Evolutionary conservation across 1,140 invertebrate genomes (phyloP).

Genomic region (Rhizoglyphus robini): DNA sequence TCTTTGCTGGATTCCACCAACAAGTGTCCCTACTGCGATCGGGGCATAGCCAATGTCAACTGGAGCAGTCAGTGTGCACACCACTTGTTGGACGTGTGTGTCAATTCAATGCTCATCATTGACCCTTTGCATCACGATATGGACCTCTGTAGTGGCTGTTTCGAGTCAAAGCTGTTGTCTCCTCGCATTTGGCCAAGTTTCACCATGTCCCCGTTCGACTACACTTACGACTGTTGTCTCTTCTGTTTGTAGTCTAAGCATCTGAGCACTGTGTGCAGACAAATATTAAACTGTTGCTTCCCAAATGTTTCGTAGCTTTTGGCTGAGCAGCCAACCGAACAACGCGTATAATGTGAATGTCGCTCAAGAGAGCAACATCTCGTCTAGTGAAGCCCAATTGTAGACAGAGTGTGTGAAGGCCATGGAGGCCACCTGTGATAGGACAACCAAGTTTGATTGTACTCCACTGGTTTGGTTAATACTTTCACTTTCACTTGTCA

Average conservation of each 20-base stretch:
- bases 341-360: too few relatives aligned
- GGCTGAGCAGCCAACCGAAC: too few relatives aligned
- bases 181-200: neutral
- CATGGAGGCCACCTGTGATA: too few relatives aligned
- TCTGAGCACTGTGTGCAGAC: too few relatives aligned
- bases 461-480: too few relatives aligned
- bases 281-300: too few relatives aligned
- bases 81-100: neutral
- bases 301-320: too few relatives aligned
- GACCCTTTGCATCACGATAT: neutral
- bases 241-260: conserved; percentile 6
- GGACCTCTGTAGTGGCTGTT: neutral
- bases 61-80: neutral
- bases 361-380: too few relatives aligned
- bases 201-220: neutral
- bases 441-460: too few relatives aligned
- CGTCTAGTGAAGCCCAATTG: too few relatives aligned
- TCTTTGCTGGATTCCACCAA: neutral
- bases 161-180: neutral
- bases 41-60: neutral
- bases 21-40: neutral
- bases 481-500: too few relatives aligned
- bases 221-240: neutral
- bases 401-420: too few relatives aligned
- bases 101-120: conserved; percentile 3